Evolutionary conservation across 2,113 vertebrate species (phyloP).

Genomic region (Microtus oregoni): DNA sequence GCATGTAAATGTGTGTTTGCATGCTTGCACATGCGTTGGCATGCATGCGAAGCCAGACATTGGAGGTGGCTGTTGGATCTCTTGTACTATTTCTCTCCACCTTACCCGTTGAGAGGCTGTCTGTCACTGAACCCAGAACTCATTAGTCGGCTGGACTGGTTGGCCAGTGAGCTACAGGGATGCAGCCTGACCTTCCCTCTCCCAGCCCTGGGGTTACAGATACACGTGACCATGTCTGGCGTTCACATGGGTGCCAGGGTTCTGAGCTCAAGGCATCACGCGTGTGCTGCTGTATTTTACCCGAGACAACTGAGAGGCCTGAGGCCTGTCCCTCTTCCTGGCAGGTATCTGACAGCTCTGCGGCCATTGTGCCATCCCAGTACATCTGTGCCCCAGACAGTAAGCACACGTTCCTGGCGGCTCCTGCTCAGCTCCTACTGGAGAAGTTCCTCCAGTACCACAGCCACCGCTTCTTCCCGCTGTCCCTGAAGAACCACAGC

Average conservation of each 20-base stretch:
- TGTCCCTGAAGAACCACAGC: conserved; percentile 91
- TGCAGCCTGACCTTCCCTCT: background rate
- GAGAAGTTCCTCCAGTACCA: conserved; percentile 97
- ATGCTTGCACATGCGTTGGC: background rate
- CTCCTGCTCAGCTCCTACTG: conserved; percentile 95
- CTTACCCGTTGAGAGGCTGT: background rate
- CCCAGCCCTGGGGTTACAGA: background rate
- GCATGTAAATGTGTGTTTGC: background rate
- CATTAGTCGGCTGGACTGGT: background rate
- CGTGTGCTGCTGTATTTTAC: background rate
- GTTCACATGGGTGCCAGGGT: background rate
- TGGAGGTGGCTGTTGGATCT: no score
- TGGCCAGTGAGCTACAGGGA: background rate
- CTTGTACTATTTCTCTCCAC: background rate
- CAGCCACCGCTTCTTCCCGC: conserved; percentile 95
- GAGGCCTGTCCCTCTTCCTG: rapidly evolving
- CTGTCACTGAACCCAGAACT: background rate
- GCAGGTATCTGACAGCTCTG: conserved; percentile 92
- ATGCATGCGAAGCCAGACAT: background rate
- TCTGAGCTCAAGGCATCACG: background rate
- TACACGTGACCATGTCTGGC: background rate
- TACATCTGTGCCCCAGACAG: conserved; percentile 98
- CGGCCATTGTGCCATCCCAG: conserved; percentile 92
- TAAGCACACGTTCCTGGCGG: conserved; percentile 96
- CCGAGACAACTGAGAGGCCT: background rate